Percentiles rank a stretch among this genome's conserved stretches.
These are phyloP conservation scores for Prionailurus bengalensis DNA, from an alignment of 2,113 vertebrate species.

Conservation along the genomic window DNA sequence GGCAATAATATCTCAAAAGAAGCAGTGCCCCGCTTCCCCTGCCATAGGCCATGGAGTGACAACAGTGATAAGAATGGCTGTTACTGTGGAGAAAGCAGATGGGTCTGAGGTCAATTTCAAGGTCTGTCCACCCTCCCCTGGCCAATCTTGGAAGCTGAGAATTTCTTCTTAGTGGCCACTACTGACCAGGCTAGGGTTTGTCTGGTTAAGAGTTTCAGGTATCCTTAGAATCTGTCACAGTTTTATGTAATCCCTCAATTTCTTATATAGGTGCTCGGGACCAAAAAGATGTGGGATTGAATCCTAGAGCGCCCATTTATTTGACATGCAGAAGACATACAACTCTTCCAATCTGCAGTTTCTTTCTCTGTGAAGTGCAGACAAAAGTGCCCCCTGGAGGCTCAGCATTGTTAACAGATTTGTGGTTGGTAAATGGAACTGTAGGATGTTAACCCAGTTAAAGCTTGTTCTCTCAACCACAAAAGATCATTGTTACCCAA, in stretches of 20 bases:
- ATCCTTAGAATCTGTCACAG: not conserved
- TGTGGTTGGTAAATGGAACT: not conserved
- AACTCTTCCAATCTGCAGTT: not conserved
- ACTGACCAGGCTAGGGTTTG: not conserved
- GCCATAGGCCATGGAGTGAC: not conserved
- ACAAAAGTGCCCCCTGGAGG: not conserved
- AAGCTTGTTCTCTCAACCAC: not conserved
- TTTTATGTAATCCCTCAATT: not conserved
- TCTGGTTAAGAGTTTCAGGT: not conserved
- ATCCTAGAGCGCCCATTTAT: not conserved
- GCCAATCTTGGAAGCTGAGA: not conserved
- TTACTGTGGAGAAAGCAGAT: not conserved
- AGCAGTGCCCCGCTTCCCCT: too few species aligned
- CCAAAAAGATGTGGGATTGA: not conserved
- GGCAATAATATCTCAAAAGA: not conserved
- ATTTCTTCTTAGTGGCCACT: not conserved
- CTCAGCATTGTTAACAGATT: not conserved
- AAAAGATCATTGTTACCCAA: not conserved
- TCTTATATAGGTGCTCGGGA: not conserved
- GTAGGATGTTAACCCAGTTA: not conserved
- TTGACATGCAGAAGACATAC: not conserved
- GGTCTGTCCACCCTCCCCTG: not conserved
- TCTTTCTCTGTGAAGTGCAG: not conserved
- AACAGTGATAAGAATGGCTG: not conserved
- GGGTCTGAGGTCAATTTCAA: not conserved